These are phyloP conservation scores for Megathymus violae DNA, from an alignment of 1,140 invertebrate species.

Conservation along the genomic window DNA sequence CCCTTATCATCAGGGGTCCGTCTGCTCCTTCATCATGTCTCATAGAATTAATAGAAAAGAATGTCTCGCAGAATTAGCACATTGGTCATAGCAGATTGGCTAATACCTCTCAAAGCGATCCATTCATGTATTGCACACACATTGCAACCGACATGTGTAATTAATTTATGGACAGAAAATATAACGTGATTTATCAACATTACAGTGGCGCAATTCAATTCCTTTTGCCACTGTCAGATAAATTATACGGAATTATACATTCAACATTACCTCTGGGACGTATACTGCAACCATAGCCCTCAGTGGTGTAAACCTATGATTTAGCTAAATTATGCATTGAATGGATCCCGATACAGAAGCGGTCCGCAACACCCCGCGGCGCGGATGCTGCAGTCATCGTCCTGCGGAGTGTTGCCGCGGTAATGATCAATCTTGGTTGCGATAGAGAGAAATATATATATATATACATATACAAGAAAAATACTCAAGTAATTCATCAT, in stretches of 20 bases:
- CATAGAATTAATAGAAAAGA: too few species aligned
- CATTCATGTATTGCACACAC: too few species aligned
- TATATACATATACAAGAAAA: not conserved
- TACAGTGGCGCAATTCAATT: not conserved
- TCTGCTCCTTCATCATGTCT: too few species aligned
- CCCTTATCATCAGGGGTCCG: too few species aligned
- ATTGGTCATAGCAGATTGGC: too few species aligned
- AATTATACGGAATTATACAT: not conserved
- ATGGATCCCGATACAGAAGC: not conserved
- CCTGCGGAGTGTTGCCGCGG: not conserved
- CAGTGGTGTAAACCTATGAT: conserved; percentile 7
- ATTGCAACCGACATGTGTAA: too few species aligned
- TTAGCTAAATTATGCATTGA: conserved; percentile 22
- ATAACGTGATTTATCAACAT: not conserved
- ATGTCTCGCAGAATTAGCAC: too few species aligned
- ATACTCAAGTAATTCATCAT: too few species aligned
- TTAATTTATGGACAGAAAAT: not conserved
- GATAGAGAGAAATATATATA: too few species aligned
- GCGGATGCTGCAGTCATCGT: conserved; percentile 7
- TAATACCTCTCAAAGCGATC: too few species aligned
- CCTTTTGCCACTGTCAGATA: not conserved
- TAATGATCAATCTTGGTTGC: conserved; percentile 13
- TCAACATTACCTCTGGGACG: not conserved
- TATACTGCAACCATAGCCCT: conserved; percentile 5
- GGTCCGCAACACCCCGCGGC: conserved; percentile 14